Base-by-base conservation (phyloP, 2,113 vertebrate genomes). In the Chascanopsetta lugubris region DNA sequence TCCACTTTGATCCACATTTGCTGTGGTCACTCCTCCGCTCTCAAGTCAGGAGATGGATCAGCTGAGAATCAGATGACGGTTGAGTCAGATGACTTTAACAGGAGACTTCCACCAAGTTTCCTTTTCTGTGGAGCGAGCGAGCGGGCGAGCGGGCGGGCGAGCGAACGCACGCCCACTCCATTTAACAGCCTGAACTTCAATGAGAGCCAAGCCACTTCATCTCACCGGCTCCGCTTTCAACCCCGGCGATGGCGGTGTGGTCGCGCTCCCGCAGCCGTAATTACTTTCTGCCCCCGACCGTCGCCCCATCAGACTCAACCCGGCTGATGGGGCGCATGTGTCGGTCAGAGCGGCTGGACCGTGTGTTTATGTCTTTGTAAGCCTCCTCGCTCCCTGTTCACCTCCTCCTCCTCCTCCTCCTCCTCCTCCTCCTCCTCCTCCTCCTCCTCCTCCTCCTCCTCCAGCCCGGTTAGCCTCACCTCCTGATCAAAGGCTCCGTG, bases 51-150 rank as follows among this genome's bases (percentile, higher is more conserved):
- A 83, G 86, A 70, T 55, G 61, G 51, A 80, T 88, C 87, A 88
- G 85, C 87, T 90, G 90, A 89, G 83, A 45, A 81, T 84, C 87
- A 86, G 85, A 82, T 91, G 88, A 85, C 80, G 32, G 68, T 75
- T 61, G 53, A 71, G 79, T 87, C 85, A 87, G 78, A 84, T 86
- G 87, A 89, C 80, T 79, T 81, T 8, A 47, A 83, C 61, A 46
- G 51, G 49, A 63, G 50, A 58, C 73, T 69, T 57, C 22, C 24
- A 54, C 53, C 60, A 64, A 64, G 42, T 75, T 76, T 69, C 29
- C 60, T 72, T 30, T 54, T 68, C 45, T 46, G 12, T 29, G 13
- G 25, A 43, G 36, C 72, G 58, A 74, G 40, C 64, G 54, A 46
- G 42, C n/a, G n/a, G n/a, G n/a, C n/a, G n/a, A n/a, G n/a, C n/a